Percentiles rank a stretch among this genome's conserved stretches.
Conservation (phyloP, 1,140 invertebrate species). For the Aphaenogaster floridana region DNA sequence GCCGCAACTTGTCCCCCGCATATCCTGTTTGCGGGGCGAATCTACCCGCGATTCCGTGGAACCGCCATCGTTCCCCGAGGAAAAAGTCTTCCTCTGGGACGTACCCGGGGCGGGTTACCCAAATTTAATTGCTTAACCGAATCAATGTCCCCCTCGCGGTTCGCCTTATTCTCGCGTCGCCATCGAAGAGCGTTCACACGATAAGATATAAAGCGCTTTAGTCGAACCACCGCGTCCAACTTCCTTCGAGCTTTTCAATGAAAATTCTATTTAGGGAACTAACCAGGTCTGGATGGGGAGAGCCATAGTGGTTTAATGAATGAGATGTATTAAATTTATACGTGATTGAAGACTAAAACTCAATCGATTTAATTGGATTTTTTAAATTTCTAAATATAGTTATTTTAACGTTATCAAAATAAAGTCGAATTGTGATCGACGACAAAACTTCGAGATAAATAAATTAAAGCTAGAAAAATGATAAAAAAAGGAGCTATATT, state of each 20-base stretch:
- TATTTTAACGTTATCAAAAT: neutral
- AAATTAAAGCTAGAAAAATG: neutral
- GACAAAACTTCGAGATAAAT: neutral
- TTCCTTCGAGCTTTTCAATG: conserved; percentile 13
- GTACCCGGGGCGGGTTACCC: neutral
- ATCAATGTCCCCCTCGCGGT: conserved; percentile 22
- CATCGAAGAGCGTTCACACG: conserved; percentile 43
- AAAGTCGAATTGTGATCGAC: neutral
- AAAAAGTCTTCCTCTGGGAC: conserved; percentile 35
- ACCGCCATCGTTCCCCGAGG: conserved; percentile 27
- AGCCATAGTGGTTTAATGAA: neutral
- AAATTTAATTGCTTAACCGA: conserved; percentile 62
- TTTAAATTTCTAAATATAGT: neutral
- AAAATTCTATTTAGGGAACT: conserved; percentile 28
- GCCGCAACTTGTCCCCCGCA: conserved; percentile 72
- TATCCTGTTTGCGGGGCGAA: conserved; percentile 66
- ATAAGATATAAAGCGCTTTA: conserved; percentile 45
- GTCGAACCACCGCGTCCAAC: neutral
- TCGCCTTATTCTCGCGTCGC: conserved; percentile 22
- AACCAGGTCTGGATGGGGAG: neutral
- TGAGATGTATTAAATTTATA: conserved; percentile 11
- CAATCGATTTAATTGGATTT: neutral
- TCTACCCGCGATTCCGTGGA: conserved; percentile 21
- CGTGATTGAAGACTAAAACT: neutral
- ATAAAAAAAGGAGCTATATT: neutral